Evolutionary conservation across 2,888 invertebrate genomes (phyloP), one percentile per base, ranked within the genome.

Genomic region (Aphidoletes aphidimyza): DNA sequence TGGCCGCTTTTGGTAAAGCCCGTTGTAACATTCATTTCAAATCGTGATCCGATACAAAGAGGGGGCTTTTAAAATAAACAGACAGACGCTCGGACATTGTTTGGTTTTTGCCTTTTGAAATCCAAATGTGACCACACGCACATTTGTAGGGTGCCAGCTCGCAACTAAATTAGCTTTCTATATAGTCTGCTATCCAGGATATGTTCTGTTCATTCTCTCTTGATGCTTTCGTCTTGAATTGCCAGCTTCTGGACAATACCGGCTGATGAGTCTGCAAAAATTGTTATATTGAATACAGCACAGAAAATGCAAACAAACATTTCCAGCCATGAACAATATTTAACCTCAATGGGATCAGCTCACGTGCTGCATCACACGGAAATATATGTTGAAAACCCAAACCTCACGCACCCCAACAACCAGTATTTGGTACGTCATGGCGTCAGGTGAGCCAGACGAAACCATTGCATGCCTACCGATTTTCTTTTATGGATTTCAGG

Each of bases 101-200:
- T 69, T 30, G 69, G 69, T 69, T 69, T 30, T 69, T 69, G 69
- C 69, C 30, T 30, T 69, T 69, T 14, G 69, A 34, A 69, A 69
- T 69, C 69, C 69, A 69, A 69, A 69, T 69, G 69, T 69, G 69
- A 69, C 69, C 69, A 69, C 69, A 69, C 69, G 69, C 69, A 69
- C 69, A 69, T 69, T 69, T 69, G 69, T 69, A 69, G 34, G 30
- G 14, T 69, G 69, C 69, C 69, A 14, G 30, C 17, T 69, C 30
- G 34, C 69, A 69, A 69, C 30, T 69, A 69, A 69, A 69, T 69
- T 69, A 69, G 69, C 69, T 69, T n/a, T n/a, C n/a, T n/a, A n/a
- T n/a, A n/a, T n/a, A n/a, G n/a, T n/a, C n/a, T n/a, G n/a, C n/a
- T n/a, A n/a, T n/a, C n/a, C n/a, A n/a, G n/a, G 69, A 14, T n/a